Base-by-base conservation (phyloP, 2,888 invertebrate species). In the Lasioglossum figueresi region DNA sequence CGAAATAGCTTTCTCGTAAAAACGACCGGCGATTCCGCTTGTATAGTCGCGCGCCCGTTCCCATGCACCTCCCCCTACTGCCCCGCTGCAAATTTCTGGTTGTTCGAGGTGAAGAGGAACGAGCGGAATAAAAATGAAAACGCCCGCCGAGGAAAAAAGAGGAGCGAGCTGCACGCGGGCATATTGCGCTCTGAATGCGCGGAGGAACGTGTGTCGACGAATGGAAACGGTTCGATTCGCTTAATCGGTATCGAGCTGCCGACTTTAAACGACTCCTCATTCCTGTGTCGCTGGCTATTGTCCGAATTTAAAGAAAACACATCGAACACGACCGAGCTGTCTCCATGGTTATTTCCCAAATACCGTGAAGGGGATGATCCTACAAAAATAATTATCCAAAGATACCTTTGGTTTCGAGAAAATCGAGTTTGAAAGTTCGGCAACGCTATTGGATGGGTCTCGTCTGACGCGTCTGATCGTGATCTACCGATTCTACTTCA, bases 1-100 rank as follows among this genome's bases (percentile, higher is more conserved):
- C 68, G 77, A 86, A 90, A 89, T 88, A 78, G 87, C 81, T 84
- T 83, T 83, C 82, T 84, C 73, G 81, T 86, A 86, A 90, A 90
- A 90, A 83, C 56, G 80, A 14, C 74, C 73, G 43, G 88, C 80
- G 77, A 83, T 83, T 84, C 72, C 68, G 23, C 45, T 43, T 31
- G 56, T 68, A 43, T 45, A 48, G 37, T 40, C 59, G 34, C 40
- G 23, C 45, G 34, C n/a, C 12, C 31, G 45, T 23, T 14, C 59
- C 59, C 59, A 27, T 14, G 3, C 5, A 16, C 27, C 27, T 6
- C 31, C 48, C 48, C 1, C 48, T 19, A 4, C 48, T 27, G 1
- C 59, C 27, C 16, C 63, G 52, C 37, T 72, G 48, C 79, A 76
- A 83, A 82, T 79, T 74, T 59, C 40, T 37, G 12, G 56, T 73